Base-by-base conservation (phyloP, 2,113 vertebrate species). In the Toxotes jaculatrix region DNA sequence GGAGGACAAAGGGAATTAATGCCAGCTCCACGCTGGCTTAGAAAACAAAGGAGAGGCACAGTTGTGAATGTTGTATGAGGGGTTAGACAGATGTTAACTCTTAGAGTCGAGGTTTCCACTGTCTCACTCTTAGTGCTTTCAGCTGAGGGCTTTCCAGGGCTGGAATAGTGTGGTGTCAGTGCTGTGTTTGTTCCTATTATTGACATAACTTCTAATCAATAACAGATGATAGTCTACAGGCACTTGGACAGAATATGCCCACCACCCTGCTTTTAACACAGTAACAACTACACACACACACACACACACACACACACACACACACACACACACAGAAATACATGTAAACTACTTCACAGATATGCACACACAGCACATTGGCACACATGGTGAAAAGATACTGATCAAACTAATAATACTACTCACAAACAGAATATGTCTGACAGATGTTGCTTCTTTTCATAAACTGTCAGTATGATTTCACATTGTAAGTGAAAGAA, bases 1-100 rank as follows among this genome's bases (percentile, higher is more conserved):
- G n/a, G 43, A 72, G 55, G 73, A 91, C 87, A 93, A 90, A 89
- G 85, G 76, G 83, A 86, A 85, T 59, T n/a, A 80, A 82, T 84
- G 74, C 70, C 77, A 90, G 83, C 65, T 77, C 72, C 77, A 80
- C 74, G 59, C 42, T 38, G 66, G 27, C 57, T 57, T 63, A 47
- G 75, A 27, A 88, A 91, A 89, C 82, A 92, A 85, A 79, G 56
- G 17, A 71, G 34, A 78, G 70, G 78, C 77, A 69, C 32, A 74
- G 75, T 31, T 85, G 63, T 80, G 74, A 74, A 63, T 38, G 40
- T 51, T 43, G 65, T 55, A 21, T 16, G 23, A 70, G 51, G 53
- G 27, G 9, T 80, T 21, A 34, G 80, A 87, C 82, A 93, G 82
- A 91, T 91, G 87, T 73, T 82, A 74, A 73, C 63, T 80, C 69